Evolutionary conservation across 2,888 invertebrate species (phyloP), one percentile per base, ranked within the genome.

Genomic region (Lasioglossum oenotherae): DNA sequence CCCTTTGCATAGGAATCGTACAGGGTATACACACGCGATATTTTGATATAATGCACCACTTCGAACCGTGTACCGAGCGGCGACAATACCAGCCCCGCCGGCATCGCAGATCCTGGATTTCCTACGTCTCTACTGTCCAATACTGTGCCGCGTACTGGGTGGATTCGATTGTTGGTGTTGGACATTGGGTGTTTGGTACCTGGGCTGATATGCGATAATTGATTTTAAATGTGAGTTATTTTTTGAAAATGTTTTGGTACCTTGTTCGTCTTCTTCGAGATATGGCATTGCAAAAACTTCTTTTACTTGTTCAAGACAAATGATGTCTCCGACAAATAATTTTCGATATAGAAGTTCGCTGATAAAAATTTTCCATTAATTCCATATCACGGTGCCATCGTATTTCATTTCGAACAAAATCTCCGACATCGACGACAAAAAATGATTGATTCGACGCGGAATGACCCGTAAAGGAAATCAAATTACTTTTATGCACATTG

Each of bases 1-100:
- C 81, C 80, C 78, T 79, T 71, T 82, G 83, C 87, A 90, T 76
- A 85, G 82, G 87, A 86, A 85, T 89, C 88, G 87, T 87, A 86
- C 78, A 46, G 73, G 71, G 78, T 72, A 31, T 16, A 31, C 76
- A 77, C 41, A 71, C 74, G 78, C 81, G 86, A 81, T 82, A 88
- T 86, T 91, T 91, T 82, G 88, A 90, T 82, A 79, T 81, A 87
- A 88, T 87, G 78, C 77, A 53, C 41, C 67, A 64, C 46, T 72
- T 74, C 74, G 67, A 57, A 75, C 46, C 80, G 69, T 71, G 71
- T 78, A 14, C 16, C 53, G 31, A 27, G 53, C 78, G 8, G 19
- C 19, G 35, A 35, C 67, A 23, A 35, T 67, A 23, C n/a, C 67
- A 23, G 35, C 23, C 4, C n/a, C 57, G 23, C 53, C 67, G 23